Evolutionary conservation across 2,888 invertebrate species (phyloP), one percentile per base, ranked within the genome.

Genomic region (Scaptomyza flava): DNA sequence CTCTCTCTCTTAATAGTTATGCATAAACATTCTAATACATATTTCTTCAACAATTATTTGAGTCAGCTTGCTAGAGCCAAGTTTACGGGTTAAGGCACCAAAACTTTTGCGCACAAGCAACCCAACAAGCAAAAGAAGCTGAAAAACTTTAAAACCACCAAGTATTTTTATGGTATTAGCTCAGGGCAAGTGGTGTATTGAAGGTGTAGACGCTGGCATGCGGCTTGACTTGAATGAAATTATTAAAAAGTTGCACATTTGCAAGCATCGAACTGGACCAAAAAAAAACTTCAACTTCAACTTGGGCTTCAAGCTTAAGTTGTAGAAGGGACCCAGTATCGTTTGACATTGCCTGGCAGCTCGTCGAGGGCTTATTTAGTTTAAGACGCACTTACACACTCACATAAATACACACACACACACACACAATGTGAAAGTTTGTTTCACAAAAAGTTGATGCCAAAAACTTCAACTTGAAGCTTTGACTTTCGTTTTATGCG

Each of bases 181-280:
- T 58, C 30, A 6, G 43, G 36, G 14, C 46, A 9, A 31, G 1
- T 12, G 45, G 3, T 38, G 7, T 38, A 36, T n/a, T 6, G 5
- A 5, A 43, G 45, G 53, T 38, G 34, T 12, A 43, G 9, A 30
- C 23, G 4, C 6, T 9, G 14, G 43, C 36, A 34, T 51, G 11
- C 17, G 23, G 43, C 52, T 69, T 48, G 42, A 52, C 38, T 69
- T 63, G 52, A 70, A 56, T 54, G 46, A 59, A 71, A 71, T 71
- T 71, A 71, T 71, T 71, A 71, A 71, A 70, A 71, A 71, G 70
- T 71, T 71, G 47, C 59, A 71, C 65, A 71, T 60, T 70, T 68
- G 56, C 63, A 63, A 68, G 47, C 69, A 47, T 63, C 63, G 51
- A 69, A 68, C 72, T 60, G 56, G 48, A 66, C 68, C 47, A 27